These are phyloP conservation scores for Eilema griseolum DNA, from an alignment of 2,888 invertebrate species.

Conservation along the genomic window DNA sequence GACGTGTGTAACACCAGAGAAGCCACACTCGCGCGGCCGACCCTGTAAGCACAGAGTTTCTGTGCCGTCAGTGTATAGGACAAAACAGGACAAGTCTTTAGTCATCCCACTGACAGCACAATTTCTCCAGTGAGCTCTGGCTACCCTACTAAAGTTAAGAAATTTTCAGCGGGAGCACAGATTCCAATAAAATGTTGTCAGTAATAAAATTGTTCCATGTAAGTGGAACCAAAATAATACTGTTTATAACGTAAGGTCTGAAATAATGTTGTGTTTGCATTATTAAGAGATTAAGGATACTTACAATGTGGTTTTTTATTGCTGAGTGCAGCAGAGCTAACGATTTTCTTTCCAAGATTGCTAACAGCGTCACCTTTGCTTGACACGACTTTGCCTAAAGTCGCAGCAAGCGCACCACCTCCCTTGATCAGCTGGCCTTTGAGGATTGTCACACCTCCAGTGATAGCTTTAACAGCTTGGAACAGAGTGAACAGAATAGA, in stretches of 20 bases:
- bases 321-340: constrained; percentile 90
- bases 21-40: too few species aligned
- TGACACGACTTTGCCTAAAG: constrained; percentile 88
- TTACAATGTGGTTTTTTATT: constrained; percentile 79
- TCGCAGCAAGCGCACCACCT: constrained; percentile 88
- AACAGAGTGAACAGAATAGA: constrained; percentile 93
- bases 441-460: constrained; percentile 95
- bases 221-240: not conserved
- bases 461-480: constrained; percentile 95
- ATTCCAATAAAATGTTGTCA: not conserved
- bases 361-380: constrained; percentile 93
- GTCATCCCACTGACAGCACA: too few species aligned
- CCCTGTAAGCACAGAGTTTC: too few species aligned
- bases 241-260: not conserved
- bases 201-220: not conserved
- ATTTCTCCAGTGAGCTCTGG: too few species aligned
- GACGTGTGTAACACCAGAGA: too few species aligned
- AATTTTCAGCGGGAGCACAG: not conserved
- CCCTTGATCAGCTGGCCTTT: constrained; percentile 96
- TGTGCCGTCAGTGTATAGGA: too few species aligned
- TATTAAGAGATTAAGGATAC: constrained; percentile 34
- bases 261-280: not conserved
- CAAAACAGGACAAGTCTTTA: too few species aligned
- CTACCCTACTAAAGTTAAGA: too few species aligned
- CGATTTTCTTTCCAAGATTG: constrained; percentile 92